Percentiles rank a stretch among this genome's conserved stretches.
These are phyloP conservation scores for Bruchidius siliquastri DNA, from an alignment of 2,888 invertebrate genomes.

Conservation along the genomic window DNA sequence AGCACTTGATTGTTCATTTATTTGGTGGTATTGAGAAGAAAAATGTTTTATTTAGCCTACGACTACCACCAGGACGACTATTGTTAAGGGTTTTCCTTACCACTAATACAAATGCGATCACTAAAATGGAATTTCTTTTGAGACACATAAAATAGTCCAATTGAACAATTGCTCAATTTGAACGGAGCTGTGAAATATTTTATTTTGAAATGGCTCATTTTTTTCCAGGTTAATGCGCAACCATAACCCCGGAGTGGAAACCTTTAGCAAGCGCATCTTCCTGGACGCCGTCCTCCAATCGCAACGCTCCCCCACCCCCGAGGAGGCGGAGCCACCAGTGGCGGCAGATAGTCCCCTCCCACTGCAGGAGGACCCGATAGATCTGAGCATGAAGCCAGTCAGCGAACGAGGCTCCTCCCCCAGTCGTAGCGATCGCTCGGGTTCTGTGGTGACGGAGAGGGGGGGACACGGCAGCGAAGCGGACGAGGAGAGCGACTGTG, in stretches of 20 bases:
- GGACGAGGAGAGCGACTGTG: slow-evolving; percentile 53
- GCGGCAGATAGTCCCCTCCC: slow-evolving; percentile 44
- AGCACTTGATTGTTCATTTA: too few relatives aligned
- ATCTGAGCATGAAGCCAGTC: slow-evolving; percentile 69
- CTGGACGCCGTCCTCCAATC: slow-evolving; percentile 71
- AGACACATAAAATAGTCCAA: too few relatives aligned
- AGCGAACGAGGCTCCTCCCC: slow-evolving; percentile 50
- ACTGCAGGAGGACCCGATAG: slow-evolving; percentile 73
- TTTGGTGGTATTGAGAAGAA: too few relatives aligned
- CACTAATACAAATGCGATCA: too few relatives aligned
- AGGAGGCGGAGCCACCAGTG: slow-evolving; percentile 25
- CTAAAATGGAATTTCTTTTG: too few relatives aligned
- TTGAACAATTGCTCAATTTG: too few relatives aligned
- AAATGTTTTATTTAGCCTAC: too few relatives aligned
- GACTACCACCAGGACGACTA: too few relatives aligned
- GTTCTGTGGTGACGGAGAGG: slow-evolving; percentile 34
- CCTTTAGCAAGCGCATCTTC: slow-evolving; percentile 66
- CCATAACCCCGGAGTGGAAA: slow-evolving; percentile 60
- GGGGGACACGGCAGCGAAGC: slow-evolving; percentile 47
- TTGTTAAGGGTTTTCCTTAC: too few relatives aligned
- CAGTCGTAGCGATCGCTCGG: slow-evolving; percentile 37
- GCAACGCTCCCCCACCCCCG: slow-evolving; percentile 53
- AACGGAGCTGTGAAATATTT: too few relatives aligned
- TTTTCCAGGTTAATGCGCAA: slow-evolving; percentile 40
- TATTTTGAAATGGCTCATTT: too few relatives aligned